Evolutionary conservation across 2,113 vertebrate genomes (phyloP), one percentile per base, ranked within the genome.

Genomic region (Leptosomus discolor): DNA sequence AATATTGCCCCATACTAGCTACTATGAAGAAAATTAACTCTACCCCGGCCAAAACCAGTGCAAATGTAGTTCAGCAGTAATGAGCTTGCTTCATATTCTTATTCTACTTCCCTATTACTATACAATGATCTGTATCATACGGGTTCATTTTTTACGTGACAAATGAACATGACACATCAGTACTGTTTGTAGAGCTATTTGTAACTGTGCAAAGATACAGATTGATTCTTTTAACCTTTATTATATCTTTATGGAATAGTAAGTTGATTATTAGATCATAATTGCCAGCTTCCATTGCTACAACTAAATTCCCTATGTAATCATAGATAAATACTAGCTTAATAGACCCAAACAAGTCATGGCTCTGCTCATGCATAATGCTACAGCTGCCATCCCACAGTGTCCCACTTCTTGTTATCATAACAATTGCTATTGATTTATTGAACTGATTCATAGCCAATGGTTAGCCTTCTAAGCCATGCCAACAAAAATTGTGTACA

Each of bases 361-460:
- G 98, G 97, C 97, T 98, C 95, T 98, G 96, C 96, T 97, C 86
- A 95, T 61, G 95, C 96, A 87, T 92, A 97, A 96, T 96, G 60
- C 69, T 92, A 81, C 80, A 92, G 94, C 91, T 97, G 97, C 82
- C 78, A 73, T 94, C 92, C 95, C 96, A 98, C 97, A 95, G 94
- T 97, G 97, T 98, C 98, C 98, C 97, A 97, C 97, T 98, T 98
- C 98, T 99, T 98, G 96, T 98, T 98, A 97, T 98, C 96, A 94
- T 96, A 98, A 98, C 98, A 98, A 98, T 98, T 98, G 97, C 91
- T 99, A 99, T 98, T 98, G 99, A 99, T 98, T 99, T 99, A 98
- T 98, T 99, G 98, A 99, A 97, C 97, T 98, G 98, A 98, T 98
- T 98, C 96, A 92, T 97, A 97, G 97, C 97, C 98, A 98, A 98